These are phyloP conservation scores for Halocaridina rubra DNA, from an alignment of 2,888 invertebrate species.

Conservation along the genomic window DNA sequence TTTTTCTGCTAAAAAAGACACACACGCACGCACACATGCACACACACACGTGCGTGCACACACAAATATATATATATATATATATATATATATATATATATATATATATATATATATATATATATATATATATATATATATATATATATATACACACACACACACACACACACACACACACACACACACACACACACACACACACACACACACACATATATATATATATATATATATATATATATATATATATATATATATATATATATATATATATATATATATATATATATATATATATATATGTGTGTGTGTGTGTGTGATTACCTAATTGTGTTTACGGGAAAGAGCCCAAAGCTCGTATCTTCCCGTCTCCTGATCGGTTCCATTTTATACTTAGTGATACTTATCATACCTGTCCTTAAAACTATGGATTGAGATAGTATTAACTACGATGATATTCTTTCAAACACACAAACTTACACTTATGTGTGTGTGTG, in stretches of 20 bases:
- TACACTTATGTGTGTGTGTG: too few relatives aligned
- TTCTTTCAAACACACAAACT: too few relatives aligned
- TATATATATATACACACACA: background rate
- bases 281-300: background rate
- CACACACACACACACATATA: background rate
- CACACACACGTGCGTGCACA: background rate
- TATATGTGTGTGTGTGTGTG: slow-evolving; percentile 3
- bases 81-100: background rate
- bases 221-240: background rate
- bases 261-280: background rate
- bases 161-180: slow-evolving; percentile 1
- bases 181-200: background rate
- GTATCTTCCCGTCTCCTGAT: too few relatives aligned
- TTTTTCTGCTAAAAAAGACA: background rate
- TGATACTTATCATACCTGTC: too few relatives aligned
- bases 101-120: background rate
- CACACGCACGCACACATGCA: background rate
- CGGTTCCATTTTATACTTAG: too few relatives aligned
- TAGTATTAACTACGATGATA: too few relatives aligned
- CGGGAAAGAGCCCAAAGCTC: too few relatives aligned
- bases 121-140: background rate
- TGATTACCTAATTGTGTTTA: too few relatives aligned
- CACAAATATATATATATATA: slow-evolving; percentile 17
- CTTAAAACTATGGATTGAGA: too few relatives aligned
- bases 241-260: background rate